These are phyloP conservation scores for Sinohyriopsis cumingii DNA, from an alignment of 2,888 invertebrate species.

Conservation along the genomic window DNA sequence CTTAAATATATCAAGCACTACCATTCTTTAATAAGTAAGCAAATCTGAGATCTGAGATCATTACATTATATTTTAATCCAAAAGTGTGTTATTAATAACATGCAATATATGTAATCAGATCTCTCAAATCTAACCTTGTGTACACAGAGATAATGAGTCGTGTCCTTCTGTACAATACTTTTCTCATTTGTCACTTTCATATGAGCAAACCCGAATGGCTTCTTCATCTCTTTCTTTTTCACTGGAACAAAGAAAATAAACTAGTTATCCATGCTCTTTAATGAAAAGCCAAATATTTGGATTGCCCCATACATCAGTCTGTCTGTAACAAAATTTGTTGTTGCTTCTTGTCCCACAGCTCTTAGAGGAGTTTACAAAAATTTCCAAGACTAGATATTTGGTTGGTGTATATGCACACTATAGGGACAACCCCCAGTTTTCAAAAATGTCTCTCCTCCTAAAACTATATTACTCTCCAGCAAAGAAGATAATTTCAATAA, in stretches of 20 bases:
- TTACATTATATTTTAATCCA: no score
- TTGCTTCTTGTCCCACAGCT: not conserved
- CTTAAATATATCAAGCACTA: no score
- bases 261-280: slow-evolving; percentile 2
- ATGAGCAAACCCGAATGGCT: slow-evolving; percentile 92
- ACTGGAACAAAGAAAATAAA: slow-evolving; percentile 12
- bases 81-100: no score
- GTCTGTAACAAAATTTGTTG: not conserved
- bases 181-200: slow-evolving; percentile 71
- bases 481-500: no score
- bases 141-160: slow-evolving; percentile 41
- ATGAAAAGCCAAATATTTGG: not conserved
- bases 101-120: slow-evolving; percentile 47
- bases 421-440: no score
- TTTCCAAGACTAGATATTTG: no score
- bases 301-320: not conserved
- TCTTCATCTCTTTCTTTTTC: slow-evolving; percentile 68
- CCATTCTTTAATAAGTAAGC: no score
- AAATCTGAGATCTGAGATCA: no score
- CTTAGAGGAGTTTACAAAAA: no score
- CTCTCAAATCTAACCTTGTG: slow-evolving; percentile 81
- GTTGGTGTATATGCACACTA: no score
- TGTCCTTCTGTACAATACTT: slow-evolving; percentile 45
- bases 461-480: no score
- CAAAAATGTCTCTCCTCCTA: no score